These are phyloP conservation scores for Himalopsyche anomala DNA, from an alignment of 2,888 invertebrate genomes.

Conservation along the genomic window DNA sequence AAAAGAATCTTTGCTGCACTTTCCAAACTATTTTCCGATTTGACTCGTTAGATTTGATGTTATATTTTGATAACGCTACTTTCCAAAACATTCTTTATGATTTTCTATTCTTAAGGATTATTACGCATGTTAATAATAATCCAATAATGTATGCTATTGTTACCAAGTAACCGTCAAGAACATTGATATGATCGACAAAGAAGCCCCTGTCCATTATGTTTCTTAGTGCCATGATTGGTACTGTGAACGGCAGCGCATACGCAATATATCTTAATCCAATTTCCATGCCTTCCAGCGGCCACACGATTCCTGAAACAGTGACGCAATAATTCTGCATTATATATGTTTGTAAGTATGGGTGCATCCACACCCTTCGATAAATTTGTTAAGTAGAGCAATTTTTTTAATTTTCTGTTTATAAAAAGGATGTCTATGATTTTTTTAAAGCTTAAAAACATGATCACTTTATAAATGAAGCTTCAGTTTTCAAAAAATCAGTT, in stretches of 20 bases:
- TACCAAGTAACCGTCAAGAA: slow-evolving; percentile 85
- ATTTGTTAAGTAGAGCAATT: no score
- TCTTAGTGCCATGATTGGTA: slow-evolving; percentile 86
- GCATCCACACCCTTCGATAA: not conserved
- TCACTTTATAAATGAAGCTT: no score
- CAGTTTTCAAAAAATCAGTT: no score
- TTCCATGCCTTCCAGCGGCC: slow-evolving; percentile 85
- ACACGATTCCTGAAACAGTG: slow-evolving; percentile 76
- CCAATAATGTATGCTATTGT: slow-evolving; percentile 81
- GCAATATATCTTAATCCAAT: slow-evolving; percentile 78
- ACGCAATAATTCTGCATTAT: not conserved
- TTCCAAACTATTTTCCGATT: no score
- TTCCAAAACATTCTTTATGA: slow-evolving; percentile 23
- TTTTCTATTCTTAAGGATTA: slow-evolving; percentile 73
- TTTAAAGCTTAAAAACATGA: no score
- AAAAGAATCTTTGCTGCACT: no score
- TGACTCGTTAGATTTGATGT: not conserved
- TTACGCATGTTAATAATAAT: slow-evolving; percentile 77
- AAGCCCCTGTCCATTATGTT: slow-evolving; percentile 87
- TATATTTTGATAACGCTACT: not conserved
- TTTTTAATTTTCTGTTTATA: no score
- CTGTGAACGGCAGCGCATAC: slow-evolving; percentile 85
- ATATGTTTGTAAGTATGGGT: not conserved
- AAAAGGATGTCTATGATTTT: no score
- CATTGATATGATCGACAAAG: slow-evolving; percentile 80